Evolutionary conservation across 2,888 invertebrate species (phyloP).

Genomic region (Plagiodera versicolora): DNA sequence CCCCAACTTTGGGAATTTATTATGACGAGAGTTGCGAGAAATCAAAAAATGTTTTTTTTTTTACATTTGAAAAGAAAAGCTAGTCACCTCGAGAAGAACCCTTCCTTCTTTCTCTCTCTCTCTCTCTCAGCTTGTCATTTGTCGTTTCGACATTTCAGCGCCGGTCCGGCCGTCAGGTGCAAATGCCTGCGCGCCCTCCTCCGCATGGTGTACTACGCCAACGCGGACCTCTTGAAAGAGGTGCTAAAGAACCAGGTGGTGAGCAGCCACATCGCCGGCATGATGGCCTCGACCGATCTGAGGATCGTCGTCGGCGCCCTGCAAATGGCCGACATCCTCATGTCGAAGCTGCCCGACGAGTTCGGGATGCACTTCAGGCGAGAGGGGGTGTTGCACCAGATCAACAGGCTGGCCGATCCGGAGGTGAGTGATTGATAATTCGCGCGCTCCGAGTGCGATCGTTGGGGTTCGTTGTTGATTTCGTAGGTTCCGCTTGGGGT

Average conservation of each 20-base stretch:
- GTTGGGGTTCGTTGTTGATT: background rate
- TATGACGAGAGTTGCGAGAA: too few species aligned
- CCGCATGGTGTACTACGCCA: conserved; percentile 95
- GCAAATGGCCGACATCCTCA: conserved; percentile 95
- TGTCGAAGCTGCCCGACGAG: conserved; percentile 94
- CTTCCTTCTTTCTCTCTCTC: too few species aligned
- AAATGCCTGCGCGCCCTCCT: conserved; percentile 95
- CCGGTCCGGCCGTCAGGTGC: conserved; percentile 96
- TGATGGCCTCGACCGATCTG: conserved; percentile 96
- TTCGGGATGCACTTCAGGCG: conserved; percentile 95
- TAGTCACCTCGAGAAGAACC: too few species aligned
- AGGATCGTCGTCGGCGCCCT: conserved; percentile 95
- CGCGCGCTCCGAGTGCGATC: background rate
- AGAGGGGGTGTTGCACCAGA: conserved; percentile 96
- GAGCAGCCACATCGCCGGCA: conserved; percentile 96
- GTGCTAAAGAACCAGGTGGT: conserved; percentile 76
- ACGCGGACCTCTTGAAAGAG: conserved; percentile 79
- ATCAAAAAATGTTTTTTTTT: too few species aligned
- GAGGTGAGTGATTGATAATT: conserved; percentile 52
- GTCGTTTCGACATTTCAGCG: conserved; percentile 75
- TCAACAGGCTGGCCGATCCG: conserved; percentile 70
- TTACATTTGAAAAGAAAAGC: too few species aligned
- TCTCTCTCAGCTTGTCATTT: too few species aligned
- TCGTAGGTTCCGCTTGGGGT: conserved; percentile 57
- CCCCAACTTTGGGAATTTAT: too few species aligned